A percentile compares a stretch with the other conserved stretches of the same genome.
Evolutionary conservation across 1,140 invertebrate species (phyloP).

Genomic region (Cyphomyrmex costatus): DNA sequence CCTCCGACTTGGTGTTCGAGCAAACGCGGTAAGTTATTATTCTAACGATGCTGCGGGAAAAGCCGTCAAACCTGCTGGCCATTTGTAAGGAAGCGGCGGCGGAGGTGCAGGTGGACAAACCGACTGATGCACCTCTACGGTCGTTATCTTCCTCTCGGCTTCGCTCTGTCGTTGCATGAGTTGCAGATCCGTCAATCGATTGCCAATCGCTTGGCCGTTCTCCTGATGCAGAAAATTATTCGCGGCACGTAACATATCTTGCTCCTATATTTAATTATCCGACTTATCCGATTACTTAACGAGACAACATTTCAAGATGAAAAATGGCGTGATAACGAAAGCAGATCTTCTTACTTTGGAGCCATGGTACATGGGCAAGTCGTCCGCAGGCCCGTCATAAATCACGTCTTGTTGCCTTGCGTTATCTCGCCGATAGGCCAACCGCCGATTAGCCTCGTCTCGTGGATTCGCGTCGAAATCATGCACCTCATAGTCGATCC

Average conservation of each 20-base stretch:
- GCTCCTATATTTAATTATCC: slow-evolving; percentile 19
- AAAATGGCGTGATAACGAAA: not conserved
- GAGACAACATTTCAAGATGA: not conserved
- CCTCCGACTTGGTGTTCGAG: not conserved
- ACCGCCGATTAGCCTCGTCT: slow-evolving; percentile 83
- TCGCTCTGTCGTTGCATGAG: slow-evolving; percentile 76
- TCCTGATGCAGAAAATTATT: slow-evolving; percentile 73
- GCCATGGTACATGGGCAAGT: slow-evolving; percentile 69
- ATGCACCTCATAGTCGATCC: slow-evolving; percentile 84
- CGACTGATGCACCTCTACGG: slow-evolving; percentile 84
- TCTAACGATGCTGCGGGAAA: slow-evolving; percentile 49
- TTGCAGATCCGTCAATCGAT: slow-evolving; percentile 71
- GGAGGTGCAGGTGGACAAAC: slow-evolving; percentile 84
- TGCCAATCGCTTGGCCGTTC: slow-evolving; percentile 73
- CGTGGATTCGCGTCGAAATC: slow-evolving; percentile 85
- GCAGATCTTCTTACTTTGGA: slow-evolving; percentile 67
- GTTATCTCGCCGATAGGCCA: slow-evolving; percentile 82
- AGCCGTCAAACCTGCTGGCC: slow-evolving; percentile 81
- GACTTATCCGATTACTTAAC: not conserved
- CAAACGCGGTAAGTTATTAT: slow-evolving; percentile 39
- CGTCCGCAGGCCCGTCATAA: slow-evolving; percentile 78
- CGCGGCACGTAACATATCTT: not conserved
- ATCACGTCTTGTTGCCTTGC: slow-evolving; percentile 77
- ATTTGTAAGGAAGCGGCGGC: slow-evolving; percentile 83
- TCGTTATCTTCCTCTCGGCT: slow-evolving; percentile 82